Evolutionary conservation across 1,140 invertebrate species (phyloP), one percentile per base, ranked within the genome.

Genomic region (Bombus picipes): DNA sequence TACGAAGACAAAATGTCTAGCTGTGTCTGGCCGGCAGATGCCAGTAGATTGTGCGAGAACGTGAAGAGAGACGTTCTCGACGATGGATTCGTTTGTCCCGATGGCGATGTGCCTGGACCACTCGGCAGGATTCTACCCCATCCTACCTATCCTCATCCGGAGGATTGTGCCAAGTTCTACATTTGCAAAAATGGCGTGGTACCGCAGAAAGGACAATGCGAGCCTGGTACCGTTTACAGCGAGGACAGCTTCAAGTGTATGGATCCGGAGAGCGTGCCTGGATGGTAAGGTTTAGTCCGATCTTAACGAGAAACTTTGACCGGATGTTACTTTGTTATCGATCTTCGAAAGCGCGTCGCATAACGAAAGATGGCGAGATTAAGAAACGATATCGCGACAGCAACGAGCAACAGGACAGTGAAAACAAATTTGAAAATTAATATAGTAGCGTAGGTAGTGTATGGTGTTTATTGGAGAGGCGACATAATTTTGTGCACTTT

Each of bases 131-230:
- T 96, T 18, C 94, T 97, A 2, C 97, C 97, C 2, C 97, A 98
- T 94, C 97, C 97, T 0, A 97, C 97, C 1, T 98, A 97, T 95
- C 96, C 97, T 8, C 97, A 98, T 94, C 97, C 97, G 0, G 97
- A 97, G 59, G 98, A 98, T 93, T 98, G 98, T 92, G 97, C 97
- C 88, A 98, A 97, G 91, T 98, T 98, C 94, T 98, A 98, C 95
- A 98, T 98, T 85, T 98, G 98, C 94, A 95, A 97, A 68, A 97
- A 98, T 89, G 97, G 97, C 6, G 96, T 97, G 4, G 96, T 96
- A 83, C 97, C 98, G 0, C 97, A 98, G 92, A 96, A 97, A 87
- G 97, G 97, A 13, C 97, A 97, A 88, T 98, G 98, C 92, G 96
- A 97, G 8, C 94, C 96, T 6, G 97, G 97, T 53, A 97, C 96